Conservation (phyloP, 2,113 vertebrate genomes). For the Atrichornis clamosus region DNA sequence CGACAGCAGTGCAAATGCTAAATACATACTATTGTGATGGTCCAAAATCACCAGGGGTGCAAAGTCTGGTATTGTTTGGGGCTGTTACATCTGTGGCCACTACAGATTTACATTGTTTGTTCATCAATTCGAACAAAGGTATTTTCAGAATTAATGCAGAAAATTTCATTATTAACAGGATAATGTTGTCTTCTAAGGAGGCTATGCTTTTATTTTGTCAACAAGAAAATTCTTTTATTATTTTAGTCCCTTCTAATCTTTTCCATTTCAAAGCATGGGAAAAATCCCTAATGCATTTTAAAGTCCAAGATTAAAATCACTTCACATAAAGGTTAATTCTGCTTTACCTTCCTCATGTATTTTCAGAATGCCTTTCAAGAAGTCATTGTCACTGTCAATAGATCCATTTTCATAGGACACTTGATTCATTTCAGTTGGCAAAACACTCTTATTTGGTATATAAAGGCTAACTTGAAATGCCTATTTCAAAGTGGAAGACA, state of each 20-base stretch:
- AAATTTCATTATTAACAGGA: constrained; percentile 16
- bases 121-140: neutral
- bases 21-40: neutral
- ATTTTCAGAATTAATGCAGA: neutral
- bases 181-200: neutral
- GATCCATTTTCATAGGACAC: neutral
- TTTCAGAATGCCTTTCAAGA: neutral
- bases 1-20: neutral
- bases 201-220: neutral
- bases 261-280: neutral
- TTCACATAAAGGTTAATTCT: constrained; percentile 16
- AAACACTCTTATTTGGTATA: neutral
- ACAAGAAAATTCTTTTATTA: neutral
- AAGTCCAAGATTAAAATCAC: constrained; percentile 20
- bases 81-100: neutral
- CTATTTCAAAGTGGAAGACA: neutral
- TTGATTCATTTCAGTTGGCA: neutral
- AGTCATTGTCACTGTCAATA: neutral
- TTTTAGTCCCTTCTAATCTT: neutral
- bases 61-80: neutral
- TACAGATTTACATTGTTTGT: neutral
- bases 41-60: neutral
- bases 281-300: neutral
- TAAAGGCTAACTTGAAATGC: neutral
- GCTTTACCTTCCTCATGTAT: neutral